Percentiles rank a stretch among this genome's conserved stretches.
phyloP scores from a whole-genome alignment of 1,140 invertebrate genomes.

The Drosophila murphyi region DNA sequence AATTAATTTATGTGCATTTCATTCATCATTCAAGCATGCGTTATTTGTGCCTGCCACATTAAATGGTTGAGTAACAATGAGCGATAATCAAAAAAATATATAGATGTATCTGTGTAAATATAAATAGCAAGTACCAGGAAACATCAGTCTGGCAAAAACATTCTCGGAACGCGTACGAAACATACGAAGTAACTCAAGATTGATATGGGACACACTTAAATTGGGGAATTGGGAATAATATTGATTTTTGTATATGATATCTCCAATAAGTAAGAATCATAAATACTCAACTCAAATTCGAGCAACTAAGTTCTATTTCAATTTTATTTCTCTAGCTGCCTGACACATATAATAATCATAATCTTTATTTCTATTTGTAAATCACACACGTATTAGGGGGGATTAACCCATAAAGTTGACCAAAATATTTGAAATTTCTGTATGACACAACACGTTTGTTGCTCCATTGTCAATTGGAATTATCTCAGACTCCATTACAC shows the following conservation, averaged over 20 bases:
- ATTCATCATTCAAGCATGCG: slow-evolving; percentile 36
- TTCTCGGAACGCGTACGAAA: background rate
- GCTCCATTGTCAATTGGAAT: background rate
- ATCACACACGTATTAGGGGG: background rate
- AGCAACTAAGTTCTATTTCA: background rate
- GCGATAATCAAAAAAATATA: slow-evolving; percentile 12
- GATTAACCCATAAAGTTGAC: background rate
- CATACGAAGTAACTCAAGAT: slow-evolving; percentile 15
- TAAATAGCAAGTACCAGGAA: slow-evolving; percentile 31
- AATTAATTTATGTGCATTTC: slow-evolving; percentile 47
- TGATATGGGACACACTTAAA: slow-evolving; percentile 13
- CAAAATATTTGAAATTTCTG: background rate
- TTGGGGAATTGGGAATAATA: background rate
- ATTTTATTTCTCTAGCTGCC: background rate
- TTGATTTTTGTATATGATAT: background rate
- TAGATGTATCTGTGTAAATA: slow-evolving; percentile 11
- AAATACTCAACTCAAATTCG: background rate
- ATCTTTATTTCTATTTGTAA: background rate
- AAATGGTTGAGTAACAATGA: slow-evolving; percentile 29
- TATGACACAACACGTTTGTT: slow-evolving; percentile 1
- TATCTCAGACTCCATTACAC: slow-evolving; percentile 13
- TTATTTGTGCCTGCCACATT: slow-evolving; percentile 8
- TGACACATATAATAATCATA: background rate
- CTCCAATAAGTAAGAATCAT: background rate
- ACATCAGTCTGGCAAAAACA: slow-evolving; percentile 5